phyloP scores from a whole-genome alignment of 1,140 invertebrate species.

The Nephila pilipes region DNA sequence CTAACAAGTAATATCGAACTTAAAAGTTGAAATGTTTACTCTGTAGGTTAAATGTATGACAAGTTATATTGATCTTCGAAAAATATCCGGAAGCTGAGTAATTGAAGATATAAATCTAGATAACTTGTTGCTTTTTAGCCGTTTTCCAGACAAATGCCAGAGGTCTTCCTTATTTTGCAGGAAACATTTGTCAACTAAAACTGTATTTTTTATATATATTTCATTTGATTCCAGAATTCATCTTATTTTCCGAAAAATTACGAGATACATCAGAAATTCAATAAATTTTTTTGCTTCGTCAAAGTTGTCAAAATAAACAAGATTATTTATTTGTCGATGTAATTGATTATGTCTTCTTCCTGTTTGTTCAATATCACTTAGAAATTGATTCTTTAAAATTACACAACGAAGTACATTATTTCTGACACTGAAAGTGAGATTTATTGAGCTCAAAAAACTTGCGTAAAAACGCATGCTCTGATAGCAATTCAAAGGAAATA shows the following conservation, averaged over 20 bases:
- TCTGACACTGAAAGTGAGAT: background rate
- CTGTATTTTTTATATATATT: background rate
- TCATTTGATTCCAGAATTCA: background rate
- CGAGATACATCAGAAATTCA: constrained; percentile 18
- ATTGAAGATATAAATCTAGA: background rate
- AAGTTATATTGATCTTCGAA: background rate
- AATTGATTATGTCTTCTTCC: constrained; percentile 8
- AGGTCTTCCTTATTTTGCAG: constrained; percentile 42
- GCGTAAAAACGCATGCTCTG: no score
- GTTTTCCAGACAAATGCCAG: constrained; percentile 25
- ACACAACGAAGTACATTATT: background rate
- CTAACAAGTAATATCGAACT: no score
- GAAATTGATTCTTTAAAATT: constrained; percentile 29
- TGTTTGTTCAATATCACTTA: constrained; percentile 6
- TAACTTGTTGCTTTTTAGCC: constrained; percentile 25
- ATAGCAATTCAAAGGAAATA: no score
- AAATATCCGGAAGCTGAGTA: background rate
- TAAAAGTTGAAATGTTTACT: no score
- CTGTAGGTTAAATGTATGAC: no score
- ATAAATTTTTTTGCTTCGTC: constrained; percentile 39
- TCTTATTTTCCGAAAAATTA: constrained; percentile 35
- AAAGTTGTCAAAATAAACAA: constrained; percentile 4
- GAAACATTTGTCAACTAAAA: background rate
- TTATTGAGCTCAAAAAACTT: background rate
- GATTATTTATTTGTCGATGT: constrained; percentile 36